Base-by-base conservation (phyloP, 2,797 vertebrate genomes). In the Gorsachius magnificus region DNA sequence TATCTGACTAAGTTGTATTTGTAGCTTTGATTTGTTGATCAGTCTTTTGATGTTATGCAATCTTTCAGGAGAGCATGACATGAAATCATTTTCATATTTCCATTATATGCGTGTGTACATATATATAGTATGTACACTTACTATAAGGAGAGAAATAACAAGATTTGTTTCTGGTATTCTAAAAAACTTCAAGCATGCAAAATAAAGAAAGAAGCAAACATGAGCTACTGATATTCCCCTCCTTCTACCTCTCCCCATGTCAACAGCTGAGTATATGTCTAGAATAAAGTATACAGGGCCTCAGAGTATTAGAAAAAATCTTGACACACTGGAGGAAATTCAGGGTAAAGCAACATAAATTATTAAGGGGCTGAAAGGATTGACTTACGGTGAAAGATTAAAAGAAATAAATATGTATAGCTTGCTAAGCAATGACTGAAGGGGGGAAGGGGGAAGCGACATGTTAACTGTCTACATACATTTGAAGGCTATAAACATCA, bases 381-480 rank as follows among this genome's bases (percentile, higher is more conserved):
- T 95, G 96, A 95, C 87, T 95, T 95, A 87, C 0, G 0, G 90
- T 94, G 94, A 93, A 97, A 96, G 94, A 97, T 96, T 96, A 97
- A 97, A 97, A 96, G 94, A 97, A 97, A 97, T 96, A 97, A 97
- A 96, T 96, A 97, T 96, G 93, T 95, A 96, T 96, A 95, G 90
- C 68, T 92, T 95, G 72, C 84, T 88, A 92, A 96, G 95, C 77
- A 96, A 82, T 89, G 80, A 89, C 89, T 91, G 31, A 58, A 89
- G 45, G 68, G 72, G 29, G 43, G 76, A 41, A 72, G 71, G 64
- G 41, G 35, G 83, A 94, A 65, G 57, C 54, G 75, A 91, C 69
- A 81, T 56, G 61, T 89, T 96, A 92, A 89, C 84, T 92, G 61
- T 80, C 93, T 95, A 77, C 1, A 19, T 79, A 90, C n/a, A 80